A percentile compares a stretch with the other conserved stretches of the same genome.
phyloP scores from a whole-genome alignment of 2,113 vertebrate species.

The Microcebus ravelobensis region DNA sequence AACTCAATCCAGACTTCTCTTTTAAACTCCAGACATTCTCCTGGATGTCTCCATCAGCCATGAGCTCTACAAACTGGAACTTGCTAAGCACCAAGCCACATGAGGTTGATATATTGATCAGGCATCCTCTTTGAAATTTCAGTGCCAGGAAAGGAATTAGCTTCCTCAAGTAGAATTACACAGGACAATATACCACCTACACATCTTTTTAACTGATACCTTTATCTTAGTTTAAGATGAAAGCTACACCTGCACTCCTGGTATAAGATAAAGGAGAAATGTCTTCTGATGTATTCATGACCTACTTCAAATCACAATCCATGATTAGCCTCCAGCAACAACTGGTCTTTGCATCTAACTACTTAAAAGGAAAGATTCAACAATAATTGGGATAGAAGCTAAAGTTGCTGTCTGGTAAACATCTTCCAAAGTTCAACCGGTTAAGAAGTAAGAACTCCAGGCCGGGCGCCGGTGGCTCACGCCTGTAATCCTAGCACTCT shows the following conservation, averaged over 20 bases:
- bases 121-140: slow-evolving; percentile 11
- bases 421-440: neutral
- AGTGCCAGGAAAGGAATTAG: neutral
- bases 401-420: neutral
- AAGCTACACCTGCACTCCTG: neutral
- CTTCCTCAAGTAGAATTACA: neutral
- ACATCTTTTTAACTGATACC: neutral
- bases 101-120: neutral
- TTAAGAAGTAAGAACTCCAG: neutral
- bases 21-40: neutral
- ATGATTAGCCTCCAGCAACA: neutral
- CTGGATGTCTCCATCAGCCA: neutral
- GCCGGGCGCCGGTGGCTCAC: too few species aligned
- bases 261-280: neutral
- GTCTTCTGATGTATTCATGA: neutral
- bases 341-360: neutral
- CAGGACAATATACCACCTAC: neutral
- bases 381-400: neutral
- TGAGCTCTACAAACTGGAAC: neutral
- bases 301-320: neutral
- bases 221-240: slow-evolving; percentile 5
- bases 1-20: neutral
- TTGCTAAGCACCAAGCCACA: neutral
- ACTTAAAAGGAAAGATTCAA: neutral
- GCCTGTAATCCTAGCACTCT: too few species aligned